Conservation (phyloP, 2,113 vertebrate species). For the Marmota monax region DNA sequence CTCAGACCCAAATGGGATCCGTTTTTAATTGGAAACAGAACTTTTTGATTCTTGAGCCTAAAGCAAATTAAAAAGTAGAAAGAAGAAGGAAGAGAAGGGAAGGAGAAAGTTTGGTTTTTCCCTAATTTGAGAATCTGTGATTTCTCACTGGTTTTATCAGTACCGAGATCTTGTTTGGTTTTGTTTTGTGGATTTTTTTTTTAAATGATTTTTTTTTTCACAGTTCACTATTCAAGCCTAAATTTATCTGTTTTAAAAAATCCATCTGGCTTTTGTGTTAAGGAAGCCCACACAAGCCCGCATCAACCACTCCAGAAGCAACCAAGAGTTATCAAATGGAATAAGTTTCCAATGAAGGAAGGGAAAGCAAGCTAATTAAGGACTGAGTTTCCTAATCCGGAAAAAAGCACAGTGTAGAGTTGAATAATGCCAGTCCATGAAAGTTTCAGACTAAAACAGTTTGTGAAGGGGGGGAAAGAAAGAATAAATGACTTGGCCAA, state of each 20-base stretch:
- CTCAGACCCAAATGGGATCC: constrained; percentile 71
- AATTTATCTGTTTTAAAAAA: constrained; percentile 82
- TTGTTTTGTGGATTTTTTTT: constrained; percentile 32
- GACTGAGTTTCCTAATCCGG: constrained; percentile 82
- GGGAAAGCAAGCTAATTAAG: constrained; percentile 81
- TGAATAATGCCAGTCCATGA: constrained; percentile 67
- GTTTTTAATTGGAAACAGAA: constrained; percentile 76
- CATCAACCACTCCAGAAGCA: constrained; percentile 72
- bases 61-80: constrained; percentile 75
- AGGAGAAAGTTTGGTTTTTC: constrained; percentile 51
- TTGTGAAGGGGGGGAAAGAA: not conserved
- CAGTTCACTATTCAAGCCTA: constrained; percentile 78
- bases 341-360: constrained; percentile 77
- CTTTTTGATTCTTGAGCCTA: constrained; percentile 70
- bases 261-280: constrained; percentile 85
- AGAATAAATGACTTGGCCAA: constrained; percentile 62
- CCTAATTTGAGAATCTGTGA: constrained; percentile 70
- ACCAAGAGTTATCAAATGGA: constrained; percentile 80
- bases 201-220: constrained; percentile 33
- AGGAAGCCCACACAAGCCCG: constrained; percentile 80
- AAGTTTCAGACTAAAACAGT: constrained; percentile 70
- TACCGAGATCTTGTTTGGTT: constrained; percentile 65
- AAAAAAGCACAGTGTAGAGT: constrained; percentile 66
- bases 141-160: constrained; percentile 69
- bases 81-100: not conserved